phyloP scores from a whole-genome alignment of 2,113 vertebrate genomes.

The Sapajus apella region DNA sequence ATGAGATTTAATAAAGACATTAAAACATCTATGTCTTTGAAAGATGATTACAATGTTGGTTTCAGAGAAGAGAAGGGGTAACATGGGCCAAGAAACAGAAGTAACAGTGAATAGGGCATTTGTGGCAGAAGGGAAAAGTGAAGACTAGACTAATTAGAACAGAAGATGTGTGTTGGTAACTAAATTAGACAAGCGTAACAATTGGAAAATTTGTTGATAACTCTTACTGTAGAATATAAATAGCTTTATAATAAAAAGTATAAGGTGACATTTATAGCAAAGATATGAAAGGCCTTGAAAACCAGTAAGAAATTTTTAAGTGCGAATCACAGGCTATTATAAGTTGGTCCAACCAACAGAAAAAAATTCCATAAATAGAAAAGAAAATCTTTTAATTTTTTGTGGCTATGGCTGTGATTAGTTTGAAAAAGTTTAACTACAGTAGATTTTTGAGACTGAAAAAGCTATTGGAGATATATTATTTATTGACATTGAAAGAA shows the following conservation, averaged over 20 bases:
- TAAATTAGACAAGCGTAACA: background rate
- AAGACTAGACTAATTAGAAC: background rate
- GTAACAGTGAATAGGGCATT: background rate
- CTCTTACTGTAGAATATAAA: background rate
- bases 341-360: background rate
- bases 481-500: slow-evolving; percentile 31
- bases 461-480: slow-evolving; percentile 1
- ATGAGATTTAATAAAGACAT: background rate
- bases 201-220: background rate
- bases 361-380: background rate
- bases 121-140: background rate
- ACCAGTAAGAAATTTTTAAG: background rate
- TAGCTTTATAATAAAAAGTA: background rate
- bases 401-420: background rate
- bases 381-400: background rate
- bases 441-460: background rate
- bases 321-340: background rate
- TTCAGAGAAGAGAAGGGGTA: background rate
- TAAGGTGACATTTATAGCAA: background rate
- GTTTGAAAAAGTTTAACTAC: background rate
- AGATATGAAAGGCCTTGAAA: background rate
- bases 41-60: background rate
- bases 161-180: background rate
- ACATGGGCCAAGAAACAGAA: background rate
- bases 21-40: background rate